Percentiles rank a stretch among this genome's conserved stretches.
These are phyloP conservation scores for Anadara kagoshimensis DNA, from an alignment of 1,140 invertebrate genomes.

Conservation along the genomic window DNA sequence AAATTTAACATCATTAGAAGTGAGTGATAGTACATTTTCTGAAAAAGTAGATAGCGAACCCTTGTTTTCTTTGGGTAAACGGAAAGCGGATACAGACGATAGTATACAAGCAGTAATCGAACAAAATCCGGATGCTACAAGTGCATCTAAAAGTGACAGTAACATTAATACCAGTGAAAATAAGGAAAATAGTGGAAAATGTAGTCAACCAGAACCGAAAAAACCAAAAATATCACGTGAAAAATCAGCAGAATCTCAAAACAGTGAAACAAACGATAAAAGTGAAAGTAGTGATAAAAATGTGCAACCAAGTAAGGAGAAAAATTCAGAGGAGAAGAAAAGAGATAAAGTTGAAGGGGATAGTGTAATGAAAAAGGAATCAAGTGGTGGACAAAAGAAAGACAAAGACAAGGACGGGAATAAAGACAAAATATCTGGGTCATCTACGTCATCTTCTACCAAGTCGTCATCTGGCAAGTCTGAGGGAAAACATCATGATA, in stretches of 20 bases:
- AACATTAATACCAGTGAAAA: conserved; percentile 30
- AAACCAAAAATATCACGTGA: conserved; percentile 21
- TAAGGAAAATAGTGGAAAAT: conserved; percentile 21
- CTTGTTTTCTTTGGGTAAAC: conserved; percentile 23
- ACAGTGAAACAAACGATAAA: conserved; percentile 26
- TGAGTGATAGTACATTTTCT: too few relatives aligned
- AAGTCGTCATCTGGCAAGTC: background rate
- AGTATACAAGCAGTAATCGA: too few relatives aligned
- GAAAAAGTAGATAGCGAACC: background rate
- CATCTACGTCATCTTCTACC: too few relatives aligned
- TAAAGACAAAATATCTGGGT: too few relatives aligned
- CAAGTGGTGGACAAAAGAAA: too few relatives aligned
- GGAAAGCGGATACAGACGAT: conserved; percentile 36
- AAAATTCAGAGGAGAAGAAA: conserved; percentile 33
- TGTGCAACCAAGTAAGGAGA: conserved; percentile 16
- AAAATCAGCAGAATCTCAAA: conserved; percentile 20
- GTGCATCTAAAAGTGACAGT: conserved; percentile 24
- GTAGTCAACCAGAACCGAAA: conserved; percentile 14
- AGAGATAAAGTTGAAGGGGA: conserved; percentile 17
- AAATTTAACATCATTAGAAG: background rate
- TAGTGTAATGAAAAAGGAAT: conserved; percentile 16
- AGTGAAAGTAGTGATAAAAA: conserved; percentile 41
- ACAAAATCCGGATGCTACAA: background rate
- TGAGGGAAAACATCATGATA: background rate
- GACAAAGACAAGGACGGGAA: too few relatives aligned